Evolutionary conservation across 2,888 invertebrate species (phyloP).

Genomic region (Amphipyra tragopoginis): DNA sequence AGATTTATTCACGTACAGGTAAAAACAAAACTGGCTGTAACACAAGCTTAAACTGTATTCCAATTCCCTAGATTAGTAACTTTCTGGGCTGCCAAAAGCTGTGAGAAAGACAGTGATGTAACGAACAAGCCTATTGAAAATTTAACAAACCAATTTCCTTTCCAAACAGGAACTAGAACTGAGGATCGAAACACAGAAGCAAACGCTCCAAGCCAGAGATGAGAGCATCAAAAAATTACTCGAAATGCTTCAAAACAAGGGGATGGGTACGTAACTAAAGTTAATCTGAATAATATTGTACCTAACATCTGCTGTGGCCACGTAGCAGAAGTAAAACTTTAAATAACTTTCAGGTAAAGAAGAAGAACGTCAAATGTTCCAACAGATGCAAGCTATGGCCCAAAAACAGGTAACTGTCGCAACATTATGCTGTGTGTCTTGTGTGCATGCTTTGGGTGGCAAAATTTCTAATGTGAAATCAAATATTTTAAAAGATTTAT

Average conservation of each 20-base stretch:
- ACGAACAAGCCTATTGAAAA: conserved; percentile 32
- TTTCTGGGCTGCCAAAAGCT: conserved; percentile 11
- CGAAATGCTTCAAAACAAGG: conserved; percentile 99
- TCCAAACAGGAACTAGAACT: conserved; percentile 96
- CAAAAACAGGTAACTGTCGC: conserved; percentile 96
- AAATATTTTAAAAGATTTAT: conserved; percentile 39
- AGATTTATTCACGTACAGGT: no score
- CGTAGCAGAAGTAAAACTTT: conserved; percentile 79
- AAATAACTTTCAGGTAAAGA: conserved; percentile 94
- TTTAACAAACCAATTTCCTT: conserved; percentile 52
- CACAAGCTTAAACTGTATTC: background rate
- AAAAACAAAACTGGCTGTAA: background rate
- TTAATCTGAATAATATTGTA: conserved; percentile 40
- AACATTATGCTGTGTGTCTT: conserved; percentile 61
- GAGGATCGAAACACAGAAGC: conserved; percentile 99
- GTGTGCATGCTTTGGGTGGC: conserved; percentile 70
- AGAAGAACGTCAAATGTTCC: conserved; percentile 98
- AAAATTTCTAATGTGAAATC: conserved; percentile 64
- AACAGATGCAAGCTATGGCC: conserved; percentile 98
- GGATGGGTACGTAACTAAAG: conserved; percentile 94
- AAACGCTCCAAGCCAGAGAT: conserved; percentile 98
- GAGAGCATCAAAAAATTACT: conserved; percentile 99
- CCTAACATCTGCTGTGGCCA: conserved; percentile 31
- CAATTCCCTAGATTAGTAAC: conserved; percentile 6
- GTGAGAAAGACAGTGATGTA: conserved; percentile 20